These are phyloP conservation scores for Telenomus remus DNA, from an alignment of 1,140 invertebrate genomes.

Conservation along the genomic window DNA sequence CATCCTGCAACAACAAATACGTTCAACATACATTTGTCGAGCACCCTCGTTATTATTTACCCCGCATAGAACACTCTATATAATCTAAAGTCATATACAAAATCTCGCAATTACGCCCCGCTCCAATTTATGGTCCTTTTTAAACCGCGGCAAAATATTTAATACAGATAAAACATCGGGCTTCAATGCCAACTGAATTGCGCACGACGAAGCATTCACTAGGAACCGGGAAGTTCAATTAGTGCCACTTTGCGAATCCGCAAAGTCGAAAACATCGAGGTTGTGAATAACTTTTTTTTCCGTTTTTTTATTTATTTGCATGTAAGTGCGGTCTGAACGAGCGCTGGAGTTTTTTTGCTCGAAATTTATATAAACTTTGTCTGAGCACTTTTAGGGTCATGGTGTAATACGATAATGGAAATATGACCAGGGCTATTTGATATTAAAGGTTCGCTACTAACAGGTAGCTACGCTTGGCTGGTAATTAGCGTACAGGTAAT, in stretches of 20 bases:
- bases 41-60: slow-evolving; percentile 16
- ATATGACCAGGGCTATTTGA: slow-evolving; percentile 58
- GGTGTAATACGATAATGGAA: slow-evolving; percentile 57
- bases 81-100: slow-evolving; percentile 15
- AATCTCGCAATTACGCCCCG: neutral
- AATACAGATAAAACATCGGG: slow-evolving; percentile 16
- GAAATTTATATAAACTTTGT: slow-evolving; percentile 16
- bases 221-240: slow-evolving; percentile 16
- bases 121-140: slow-evolving; percentile 20
- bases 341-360: neutral
- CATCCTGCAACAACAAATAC: slow-evolving; percentile 37
- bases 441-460: slow-evolving; percentile 42
- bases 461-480: slow-evolving; percentile 37
- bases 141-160: slow-evolving; percentile 14
- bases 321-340: slow-evolving; percentile 2
- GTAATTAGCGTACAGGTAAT: slow-evolving; percentile 65
- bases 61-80: slow-evolving; percentile 29
- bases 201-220: slow-evolving; percentile 9
- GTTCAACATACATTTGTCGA: slow-evolving; percentile 41
- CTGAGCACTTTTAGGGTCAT: slow-evolving; percentile 15
- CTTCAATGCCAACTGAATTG: slow-evolving; percentile 10
- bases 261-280: slow-evolving; percentile 8
- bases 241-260: slow-evolving; percentile 17
- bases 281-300: no score
- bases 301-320: slow-evolving; percentile 10